A percentile compares a stretch with the other conserved stretches of the same genome.
Conservation (phyloP, 2,888 invertebrate genomes). For the Amaurobius ferox region DNA sequence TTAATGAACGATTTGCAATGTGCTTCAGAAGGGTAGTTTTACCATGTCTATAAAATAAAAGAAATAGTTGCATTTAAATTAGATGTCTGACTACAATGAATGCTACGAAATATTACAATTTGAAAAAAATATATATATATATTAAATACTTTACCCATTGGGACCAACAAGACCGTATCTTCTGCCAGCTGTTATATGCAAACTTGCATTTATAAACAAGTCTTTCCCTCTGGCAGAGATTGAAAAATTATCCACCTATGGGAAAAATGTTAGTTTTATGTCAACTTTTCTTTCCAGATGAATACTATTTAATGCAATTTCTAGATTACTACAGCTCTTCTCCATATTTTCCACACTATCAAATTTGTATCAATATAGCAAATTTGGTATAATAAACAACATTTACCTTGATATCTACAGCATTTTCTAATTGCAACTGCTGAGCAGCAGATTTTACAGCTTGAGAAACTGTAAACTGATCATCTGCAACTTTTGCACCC, state of each 20-base stretch:
- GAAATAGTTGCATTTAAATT: background rate
- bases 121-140: conserved; percentile 3
- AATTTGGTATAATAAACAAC: too few relatives aligned
- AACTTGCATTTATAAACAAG: conserved; percentile 95
- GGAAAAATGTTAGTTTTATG: conserved; percentile 58
- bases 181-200: conserved; percentile 94
- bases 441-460: conserved; percentile 83
- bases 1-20: conserved; percentile 91
- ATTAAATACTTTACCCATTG: conserved; percentile 87
- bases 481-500: conserved; percentile 91
- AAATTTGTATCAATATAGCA: too few relatives aligned
- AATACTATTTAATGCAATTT: too few relatives aligned
- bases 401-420: conserved; percentile 95
- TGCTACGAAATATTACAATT: background rate
- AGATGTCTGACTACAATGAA: too few relatives aligned
- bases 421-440: conserved; percentile 90
- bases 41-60: conserved; percentile 85
- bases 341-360: too few relatives aligned
- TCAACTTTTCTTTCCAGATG: too few relatives aligned
- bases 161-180: conserved; percentile 99
- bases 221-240: conserved; percentile 98
- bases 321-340: too few relatives aligned
- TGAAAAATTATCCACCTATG: conserved; percentile 92
- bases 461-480: conserved; percentile 96
- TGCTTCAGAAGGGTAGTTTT: conserved; percentile 98